These are phyloP conservation scores for Hypotaenidia philippensis DNA, from an alignment of 2,797 vertebrate species.

Conservation along the genomic window DNA sequence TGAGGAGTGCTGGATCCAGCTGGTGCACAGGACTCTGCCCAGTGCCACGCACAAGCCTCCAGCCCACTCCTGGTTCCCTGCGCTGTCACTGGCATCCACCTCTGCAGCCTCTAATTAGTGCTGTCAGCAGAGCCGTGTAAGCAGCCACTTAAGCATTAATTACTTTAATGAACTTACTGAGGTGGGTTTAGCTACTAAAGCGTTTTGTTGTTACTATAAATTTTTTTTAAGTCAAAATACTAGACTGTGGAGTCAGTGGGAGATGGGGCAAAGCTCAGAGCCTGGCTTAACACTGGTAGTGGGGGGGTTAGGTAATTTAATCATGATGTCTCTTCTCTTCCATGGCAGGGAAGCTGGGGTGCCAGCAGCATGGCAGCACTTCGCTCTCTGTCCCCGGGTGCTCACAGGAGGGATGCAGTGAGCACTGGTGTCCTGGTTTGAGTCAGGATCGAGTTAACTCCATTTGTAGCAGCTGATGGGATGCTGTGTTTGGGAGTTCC, in stretches of 20 bases:
- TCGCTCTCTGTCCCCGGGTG: neutral
- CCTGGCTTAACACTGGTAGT: neutral
- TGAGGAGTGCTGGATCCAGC: neutral
- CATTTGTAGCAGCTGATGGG: too few species aligned
- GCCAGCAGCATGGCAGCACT: neutral
- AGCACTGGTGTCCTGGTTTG: neutral
- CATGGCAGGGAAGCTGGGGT: neutral
- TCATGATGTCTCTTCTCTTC: neutral
- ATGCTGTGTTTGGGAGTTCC: too few species aligned
- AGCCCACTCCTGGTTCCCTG: neutral
- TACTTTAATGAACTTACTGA: slow-evolving; percentile 63
- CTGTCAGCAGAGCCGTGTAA: slow-evolving; percentile 16
- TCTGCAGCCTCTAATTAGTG: slow-evolving; percentile 3
- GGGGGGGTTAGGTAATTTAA: neutral
- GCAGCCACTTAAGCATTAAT: slow-evolving; percentile 53
- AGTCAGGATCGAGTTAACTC: too few species aligned
- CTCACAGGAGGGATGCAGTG: neutral
- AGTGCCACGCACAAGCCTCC: neutral
- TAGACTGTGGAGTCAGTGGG: neutral
- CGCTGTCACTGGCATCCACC: neutral
- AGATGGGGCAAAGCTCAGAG: neutral
- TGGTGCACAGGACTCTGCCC: neutral
- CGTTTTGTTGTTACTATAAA: slow-evolving; percentile 61
- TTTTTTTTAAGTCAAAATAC: slow-evolving; percentile 23
- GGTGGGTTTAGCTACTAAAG: slow-evolving; percentile 46